These are phyloP conservation scores for Drosophila obscura DNA, from an alignment of 1,140 invertebrate genomes.

Conservation along the genomic window DNA sequence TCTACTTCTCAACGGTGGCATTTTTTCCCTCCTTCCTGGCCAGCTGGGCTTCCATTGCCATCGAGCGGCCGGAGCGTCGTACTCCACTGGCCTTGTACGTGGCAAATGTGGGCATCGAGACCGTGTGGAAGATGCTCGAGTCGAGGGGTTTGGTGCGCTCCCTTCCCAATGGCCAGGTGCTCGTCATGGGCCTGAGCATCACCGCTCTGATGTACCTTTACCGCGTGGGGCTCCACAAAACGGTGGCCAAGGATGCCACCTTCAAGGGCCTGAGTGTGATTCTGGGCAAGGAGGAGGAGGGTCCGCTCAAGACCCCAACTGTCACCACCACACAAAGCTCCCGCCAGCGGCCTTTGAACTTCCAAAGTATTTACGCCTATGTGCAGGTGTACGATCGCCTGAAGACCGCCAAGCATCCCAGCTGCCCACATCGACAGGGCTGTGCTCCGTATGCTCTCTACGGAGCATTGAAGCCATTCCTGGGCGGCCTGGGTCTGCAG, in stretches of 20 bases:
- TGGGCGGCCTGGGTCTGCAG: conserved; percentile 86
- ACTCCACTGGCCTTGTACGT: conserved; percentile 90
- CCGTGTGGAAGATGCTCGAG: conserved; percentile 89
- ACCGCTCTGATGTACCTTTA: conserved; percentile 86
- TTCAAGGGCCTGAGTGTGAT: conserved; percentile 87
- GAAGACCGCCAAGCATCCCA: conserved; percentile 82
- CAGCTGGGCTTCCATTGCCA: conserved; percentile 87
- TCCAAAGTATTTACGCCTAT: conserved; percentile 39
- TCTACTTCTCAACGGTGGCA: conserved; percentile 88
- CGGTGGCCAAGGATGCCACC: conserved; percentile 85
- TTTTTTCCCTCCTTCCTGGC: conserved; percentile 89
- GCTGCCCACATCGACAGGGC: conserved; percentile 87
- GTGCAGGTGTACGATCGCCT: conserved; percentile 57
- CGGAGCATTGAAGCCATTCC: conserved; percentile 85
- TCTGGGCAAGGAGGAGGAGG: conserved; percentile 86
- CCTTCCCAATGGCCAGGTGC: conserved; percentile 87
- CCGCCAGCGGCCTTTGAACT: conserved; percentile 10
- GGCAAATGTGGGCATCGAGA: conserved; percentile 92
- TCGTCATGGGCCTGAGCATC: conserved; percentile 86
- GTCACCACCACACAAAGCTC: conserved; percentile 25
- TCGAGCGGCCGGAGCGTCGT: conserved; percentile 89
- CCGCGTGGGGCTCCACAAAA: conserved; percentile 84
- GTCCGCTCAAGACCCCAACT: conserved; percentile 41
- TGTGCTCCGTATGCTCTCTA: conserved; percentile 86
- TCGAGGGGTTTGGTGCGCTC: conserved; percentile 86